Base-by-base conservation (phyloP, 2,113 vertebrate genomes). In the Heterochromis multidens region DNA sequence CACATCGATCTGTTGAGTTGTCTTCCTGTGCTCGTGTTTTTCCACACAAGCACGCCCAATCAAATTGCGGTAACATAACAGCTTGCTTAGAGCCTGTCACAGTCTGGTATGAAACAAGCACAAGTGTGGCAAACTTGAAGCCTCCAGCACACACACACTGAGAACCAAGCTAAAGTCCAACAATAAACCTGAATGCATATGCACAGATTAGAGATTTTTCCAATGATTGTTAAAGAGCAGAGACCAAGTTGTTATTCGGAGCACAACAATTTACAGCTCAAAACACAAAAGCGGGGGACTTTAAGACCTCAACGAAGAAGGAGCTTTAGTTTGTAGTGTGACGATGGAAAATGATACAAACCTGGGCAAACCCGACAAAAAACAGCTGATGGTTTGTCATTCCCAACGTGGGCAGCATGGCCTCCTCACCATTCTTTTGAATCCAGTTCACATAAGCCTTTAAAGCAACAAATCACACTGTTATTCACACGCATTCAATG, bases 381-480 rank as follows among this genome's bases (percentile, higher is more conserved):
- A 99, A 99, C 81, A 99, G 97, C 94, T 99, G 99, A 88, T 97
- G 93, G 81, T 99, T 99, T 4, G 97, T 98, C 94, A 99, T 97
- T 58, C 96, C 97, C 0, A 99, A 95, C 0, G 97, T 96, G 1
- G 99, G 99, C 82, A 99, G 91, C 0, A 88, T 94, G 62, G 97
- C 88, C 92, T 99, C 99, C 8, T 97, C 95, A 0, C 98, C 99
- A 0, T 99, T 97, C 91, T 96, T 98, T 89, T 94, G 89, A 86
- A 98, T 96, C 98, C 98, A 99, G 91, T 97, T 99, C 91, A 96
- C 95, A 82, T 99, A 99, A 0, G 99, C 99, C 99, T 99, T 93
- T n/a, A 46, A 87, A 87, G 52, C 31, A 88, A 91, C 25, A 91
- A 70, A 86, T 17, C 37, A 80, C 88, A 81, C 84, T 5, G 60